phyloP scores from a whole-genome alignment of 2,113 vertebrate genomes.

The Muntiacus reevesi region DNA sequence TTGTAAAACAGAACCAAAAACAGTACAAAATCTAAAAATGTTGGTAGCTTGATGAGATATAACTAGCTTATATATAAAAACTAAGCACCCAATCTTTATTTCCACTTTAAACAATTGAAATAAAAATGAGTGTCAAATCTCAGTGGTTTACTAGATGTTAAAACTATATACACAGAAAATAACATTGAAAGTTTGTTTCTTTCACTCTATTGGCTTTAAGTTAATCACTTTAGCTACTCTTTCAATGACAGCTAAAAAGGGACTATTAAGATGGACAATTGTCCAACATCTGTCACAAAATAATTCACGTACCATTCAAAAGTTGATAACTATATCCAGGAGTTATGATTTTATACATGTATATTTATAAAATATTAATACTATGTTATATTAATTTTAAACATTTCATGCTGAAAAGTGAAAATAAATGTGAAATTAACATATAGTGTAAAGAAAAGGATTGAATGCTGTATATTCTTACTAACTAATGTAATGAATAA shows the following conservation, averaged over 20 bases:
- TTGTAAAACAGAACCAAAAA: not conserved
- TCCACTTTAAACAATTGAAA: conserved; percentile 54
- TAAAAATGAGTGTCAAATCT: conserved; percentile 13
- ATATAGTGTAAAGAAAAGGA: not conserved
- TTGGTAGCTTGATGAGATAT: conserved; percentile 38
- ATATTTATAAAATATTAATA: not conserved
- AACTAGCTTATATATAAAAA: conserved; percentile 56
- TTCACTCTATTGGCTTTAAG: not conserved
- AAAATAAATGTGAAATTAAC: not conserved
- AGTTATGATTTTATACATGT: not conserved
- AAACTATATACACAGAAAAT: not conserved
- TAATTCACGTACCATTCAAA: not conserved
- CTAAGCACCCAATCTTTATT: not conserved
- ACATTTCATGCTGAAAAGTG: not conserved
- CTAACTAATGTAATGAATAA: not conserved
- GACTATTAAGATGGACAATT: not conserved
- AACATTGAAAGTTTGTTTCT: not conserved
- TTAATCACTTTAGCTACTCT: not conserved
- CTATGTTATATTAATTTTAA: not conserved
- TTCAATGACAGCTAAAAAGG: not conserved
- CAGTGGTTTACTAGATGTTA: not conserved
- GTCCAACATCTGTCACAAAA: not conserved
- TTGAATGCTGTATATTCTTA: not conserved
- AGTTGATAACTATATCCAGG: not conserved
- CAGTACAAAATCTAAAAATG: conserved; percentile 3